Evolutionary conservation across 2,113 vertebrate species (phyloP).

Genomic region (Aptenodytes patagonicus): DNA sequence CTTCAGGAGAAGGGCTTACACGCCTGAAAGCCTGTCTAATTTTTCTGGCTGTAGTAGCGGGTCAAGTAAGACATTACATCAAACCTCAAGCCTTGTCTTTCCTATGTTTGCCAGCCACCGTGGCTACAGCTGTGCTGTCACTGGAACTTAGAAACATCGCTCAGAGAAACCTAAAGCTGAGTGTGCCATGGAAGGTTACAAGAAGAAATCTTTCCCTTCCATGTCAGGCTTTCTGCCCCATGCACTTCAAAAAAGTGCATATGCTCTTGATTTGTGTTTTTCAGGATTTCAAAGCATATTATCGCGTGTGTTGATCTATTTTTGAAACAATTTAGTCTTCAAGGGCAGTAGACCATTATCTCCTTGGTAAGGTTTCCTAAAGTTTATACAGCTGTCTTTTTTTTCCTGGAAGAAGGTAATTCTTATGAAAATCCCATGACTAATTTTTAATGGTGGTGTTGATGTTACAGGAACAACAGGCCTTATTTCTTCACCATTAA

Average conservation of each 20-base stretch:
- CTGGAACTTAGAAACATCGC: not conserved
- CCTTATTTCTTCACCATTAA: not conserved
- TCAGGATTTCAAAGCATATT: not conserved
- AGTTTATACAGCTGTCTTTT: not conserved
- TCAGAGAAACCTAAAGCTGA: not conserved
- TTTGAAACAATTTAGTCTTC: not conserved
- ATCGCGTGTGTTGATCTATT: not conserved
- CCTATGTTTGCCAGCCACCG: not conserved
- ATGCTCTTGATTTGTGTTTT: not conserved
- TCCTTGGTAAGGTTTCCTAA: not conserved
- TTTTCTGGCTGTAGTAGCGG: not conserved
- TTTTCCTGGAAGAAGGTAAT: not conserved
- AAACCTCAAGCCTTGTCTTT: not conserved
- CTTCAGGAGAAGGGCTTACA: not conserved
- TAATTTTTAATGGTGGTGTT: not conserved
- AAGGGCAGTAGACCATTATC: not conserved
- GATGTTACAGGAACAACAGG: not conserved
- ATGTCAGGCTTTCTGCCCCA: not conserved
- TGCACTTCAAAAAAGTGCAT: not conserved
- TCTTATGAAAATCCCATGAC: not conserved
- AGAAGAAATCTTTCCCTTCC: not conserved
- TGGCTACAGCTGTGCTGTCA: not conserved
- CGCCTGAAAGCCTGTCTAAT: not conserved
- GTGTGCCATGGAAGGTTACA: not conserved
- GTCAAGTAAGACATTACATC: not conserved